These are phyloP conservation scores for Anabas testudineus DNA, from an alignment of 2,797 vertebrate genomes.

Conservation along the genomic window DNA sequence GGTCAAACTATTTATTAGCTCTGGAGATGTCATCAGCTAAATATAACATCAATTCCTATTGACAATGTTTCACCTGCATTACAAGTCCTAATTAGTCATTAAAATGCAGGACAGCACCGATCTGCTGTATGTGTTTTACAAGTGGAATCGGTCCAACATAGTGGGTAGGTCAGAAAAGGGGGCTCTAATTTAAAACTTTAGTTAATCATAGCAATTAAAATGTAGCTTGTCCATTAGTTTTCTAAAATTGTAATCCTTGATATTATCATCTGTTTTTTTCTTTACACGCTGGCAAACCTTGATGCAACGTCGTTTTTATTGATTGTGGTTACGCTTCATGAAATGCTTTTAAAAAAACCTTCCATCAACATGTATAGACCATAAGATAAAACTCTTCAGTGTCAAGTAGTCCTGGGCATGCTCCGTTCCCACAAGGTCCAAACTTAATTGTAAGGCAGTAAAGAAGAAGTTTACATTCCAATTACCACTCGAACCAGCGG, in stretches of 20 bases:
- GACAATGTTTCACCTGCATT: too few relatives aligned
- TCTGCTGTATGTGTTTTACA: too few relatives aligned
- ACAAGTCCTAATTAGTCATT: too few relatives aligned
- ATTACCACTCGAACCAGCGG: constrained; percentile 45
- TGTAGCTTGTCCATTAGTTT: background rate
- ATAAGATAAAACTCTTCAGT: constrained; percentile 23
- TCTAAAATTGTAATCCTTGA: background rate
- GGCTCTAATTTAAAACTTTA: too few relatives aligned
- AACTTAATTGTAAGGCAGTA: constrained; percentile 26
- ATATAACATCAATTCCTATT: too few relatives aligned
- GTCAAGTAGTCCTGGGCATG: constrained; percentile 1
- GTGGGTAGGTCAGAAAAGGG: background rate
- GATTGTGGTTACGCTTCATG: background rate
- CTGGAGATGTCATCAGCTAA: too few relatives aligned
- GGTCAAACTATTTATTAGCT: too few relatives aligned
- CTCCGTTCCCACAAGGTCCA: constrained; percentile 35
- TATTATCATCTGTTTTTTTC: background rate
- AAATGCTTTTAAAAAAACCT: background rate
- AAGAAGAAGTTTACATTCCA: constrained; percentile 52
- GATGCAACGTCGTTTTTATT: background rate
- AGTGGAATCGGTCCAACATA: background rate
- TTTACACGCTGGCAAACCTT: background rate
- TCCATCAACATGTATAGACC: background rate
- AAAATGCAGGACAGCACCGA: too few relatives aligned
- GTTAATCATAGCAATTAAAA: background rate